Evolutionary conservation across 2,113 vertebrate species (phyloP).

Genomic region (Saguinus midas): DNA sequence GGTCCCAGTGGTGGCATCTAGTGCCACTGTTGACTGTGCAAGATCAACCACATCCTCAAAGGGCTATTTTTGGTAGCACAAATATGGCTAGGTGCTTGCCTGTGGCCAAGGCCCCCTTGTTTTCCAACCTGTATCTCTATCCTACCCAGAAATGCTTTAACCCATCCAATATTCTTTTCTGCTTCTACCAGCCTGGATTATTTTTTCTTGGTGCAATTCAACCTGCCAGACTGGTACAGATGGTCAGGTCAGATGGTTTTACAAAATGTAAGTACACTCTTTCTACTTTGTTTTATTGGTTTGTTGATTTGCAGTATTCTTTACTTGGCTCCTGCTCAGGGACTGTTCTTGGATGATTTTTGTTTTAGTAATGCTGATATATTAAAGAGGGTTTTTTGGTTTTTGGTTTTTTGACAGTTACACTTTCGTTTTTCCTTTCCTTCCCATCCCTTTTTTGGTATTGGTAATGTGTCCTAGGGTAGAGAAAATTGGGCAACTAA

Average conservation of each 20-base stretch:
- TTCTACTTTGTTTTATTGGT: slow-evolving; percentile 38
- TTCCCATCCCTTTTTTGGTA: neutral
- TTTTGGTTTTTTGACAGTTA: neutral
- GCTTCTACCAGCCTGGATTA: neutral
- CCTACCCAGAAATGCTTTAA: neutral
- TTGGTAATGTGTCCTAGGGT: neutral
- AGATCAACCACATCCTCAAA: neutral
- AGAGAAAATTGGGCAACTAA: slow-evolving; percentile 32
- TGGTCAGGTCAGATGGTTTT: neutral
- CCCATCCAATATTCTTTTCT: neutral
- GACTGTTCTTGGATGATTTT: slow-evolving; percentile 31
- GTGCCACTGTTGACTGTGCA: neutral
- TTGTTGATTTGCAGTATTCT: slow-evolving; percentile 48
- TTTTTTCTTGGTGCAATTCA: neutral
- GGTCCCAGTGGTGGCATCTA: neutral
- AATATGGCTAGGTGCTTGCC: neutral
- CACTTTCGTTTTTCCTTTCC: neutral
- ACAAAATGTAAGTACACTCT: neutral
- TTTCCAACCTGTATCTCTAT: neutral
- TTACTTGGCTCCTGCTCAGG: neutral
- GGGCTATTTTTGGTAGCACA: neutral
- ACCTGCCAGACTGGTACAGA: neutral
- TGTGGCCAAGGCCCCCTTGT: neutral
- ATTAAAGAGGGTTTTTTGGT: neutral
- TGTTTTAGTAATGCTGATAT: neutral